A percentile compares a stretch with the other conserved stretches of the same genome.
Evolutionary conservation across 2,888 invertebrate genomes (phyloP).

Genomic region (Margaritifera margaritifera): DNA sequence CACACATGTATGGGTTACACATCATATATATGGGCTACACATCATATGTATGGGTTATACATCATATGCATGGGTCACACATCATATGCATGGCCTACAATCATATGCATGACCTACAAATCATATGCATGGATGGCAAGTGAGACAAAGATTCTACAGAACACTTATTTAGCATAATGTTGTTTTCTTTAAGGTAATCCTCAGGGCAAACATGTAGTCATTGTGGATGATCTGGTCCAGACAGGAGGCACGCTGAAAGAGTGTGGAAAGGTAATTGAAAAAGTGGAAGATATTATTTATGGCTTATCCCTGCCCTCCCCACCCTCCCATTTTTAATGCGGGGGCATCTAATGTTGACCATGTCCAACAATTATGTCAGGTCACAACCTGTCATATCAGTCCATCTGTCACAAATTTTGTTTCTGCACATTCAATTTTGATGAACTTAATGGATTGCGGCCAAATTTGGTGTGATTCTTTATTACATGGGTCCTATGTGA

Average conservation of each 20-base stretch:
- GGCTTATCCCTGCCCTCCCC: not conserved
- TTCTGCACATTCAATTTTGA: too few species aligned
- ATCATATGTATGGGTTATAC: too few species aligned
- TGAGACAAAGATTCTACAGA: too few species aligned
- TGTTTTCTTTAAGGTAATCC: conserved; percentile 64
- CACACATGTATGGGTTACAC: too few species aligned
- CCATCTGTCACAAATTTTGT: not conserved
- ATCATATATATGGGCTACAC: too few species aligned
- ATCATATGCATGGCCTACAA: too few species aligned
- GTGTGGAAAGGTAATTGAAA: conserved; percentile 67
- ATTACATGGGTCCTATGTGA: too few species aligned
- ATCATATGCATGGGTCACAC: too few species aligned
- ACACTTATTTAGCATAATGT: not conserved
- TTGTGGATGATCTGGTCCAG: conserved; percentile 73
- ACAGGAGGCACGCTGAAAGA: conserved; percentile 73
- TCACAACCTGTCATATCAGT: not conserved
- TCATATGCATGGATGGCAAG: too few species aligned
- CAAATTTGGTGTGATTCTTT: too few species aligned
- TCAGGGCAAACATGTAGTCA: conserved; percentile 67
- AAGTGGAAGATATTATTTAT: not conserved
- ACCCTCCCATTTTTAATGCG: not conserved
- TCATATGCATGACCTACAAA: too few species aligned
- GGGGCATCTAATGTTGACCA: not conserved
- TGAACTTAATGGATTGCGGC: too few species aligned
- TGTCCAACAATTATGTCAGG: not conserved